Evolutionary conservation across 2,888 invertebrate species (phyloP), one percentile per base, ranked within the genome.

Genomic region (Lissonota sp.): DNA sequence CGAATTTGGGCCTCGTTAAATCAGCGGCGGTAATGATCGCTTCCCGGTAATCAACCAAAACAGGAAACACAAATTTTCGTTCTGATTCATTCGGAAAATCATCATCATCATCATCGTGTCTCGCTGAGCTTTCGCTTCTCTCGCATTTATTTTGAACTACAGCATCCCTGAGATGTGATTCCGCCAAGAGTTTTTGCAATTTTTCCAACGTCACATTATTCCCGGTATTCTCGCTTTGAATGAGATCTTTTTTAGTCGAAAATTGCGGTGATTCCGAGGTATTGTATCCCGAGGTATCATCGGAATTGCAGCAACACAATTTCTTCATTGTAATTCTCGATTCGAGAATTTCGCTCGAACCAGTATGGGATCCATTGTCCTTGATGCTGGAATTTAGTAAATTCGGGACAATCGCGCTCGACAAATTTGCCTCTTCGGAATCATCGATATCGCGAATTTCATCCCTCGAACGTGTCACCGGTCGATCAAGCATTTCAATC

Each of bases 1-100:
- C 75, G 42, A 85, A 85, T 76, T 86, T 80, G 5, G 83, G 82
- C 12, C 80, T 79, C 5, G 83, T 82, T 10, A 84, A 53, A 67
- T 84, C 84, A 6, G 44, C 74, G 1, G 74, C 78, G 7, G 77
- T 81, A 12, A 78, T 66, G 40, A 37, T 14, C 4, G 81, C 73
- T 40, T 62, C 60, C 55, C 64, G 74, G 69, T 74, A 70, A 60
- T 81, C 78, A 26, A 81, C 73, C 40, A 73, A 53, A 26, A 78
- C 49, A 4, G 81, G 81, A 42, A 74, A 73, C 10, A 74, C 26
- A 26, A 26, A 26, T 26, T 26, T 26, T 26, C 26, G 1, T 26
- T 3, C 26, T 26, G 26, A 26, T 26, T 26, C 26, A 26, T 26
- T 26, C 26, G 26, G 26, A 26, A 40, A 55, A 12, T 64, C 57